These are phyloP conservation scores for Aphelinus atriplicis DNA, from an alignment of 1,140 invertebrate genomes.

Conservation along the genomic window DNA sequence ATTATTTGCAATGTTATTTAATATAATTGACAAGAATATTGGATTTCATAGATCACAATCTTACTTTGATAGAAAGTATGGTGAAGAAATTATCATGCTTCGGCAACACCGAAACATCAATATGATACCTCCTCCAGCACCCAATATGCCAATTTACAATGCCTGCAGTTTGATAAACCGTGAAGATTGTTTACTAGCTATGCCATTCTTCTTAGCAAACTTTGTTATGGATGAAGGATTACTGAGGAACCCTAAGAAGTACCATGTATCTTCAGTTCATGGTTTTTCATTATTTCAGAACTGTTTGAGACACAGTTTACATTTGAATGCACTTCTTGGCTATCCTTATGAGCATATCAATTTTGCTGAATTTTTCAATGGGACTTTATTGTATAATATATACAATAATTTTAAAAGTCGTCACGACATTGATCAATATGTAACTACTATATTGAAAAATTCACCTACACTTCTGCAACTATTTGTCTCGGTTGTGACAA, in stretches of 20 bases:
- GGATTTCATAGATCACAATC: constrained; percentile 46
- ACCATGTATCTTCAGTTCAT: constrained; percentile 71
- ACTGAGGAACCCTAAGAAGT: constrained; percentile 69
- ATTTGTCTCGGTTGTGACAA: constrained; percentile 50
- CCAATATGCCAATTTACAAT: constrained; percentile 39
- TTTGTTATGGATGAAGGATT: constrained; percentile 73
- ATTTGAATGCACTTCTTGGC: constrained; percentile 74
- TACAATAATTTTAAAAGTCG: constrained; percentile 69
- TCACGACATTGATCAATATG: constrained; percentile 65
- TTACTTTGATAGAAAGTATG: constrained; percentile 49
- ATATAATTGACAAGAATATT: constrained; percentile 71
- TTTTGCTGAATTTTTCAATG: constrained; percentile 73
- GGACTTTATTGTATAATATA: constrained; percentile 80
- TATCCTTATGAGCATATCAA: constrained; percentile 67
- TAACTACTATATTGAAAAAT: constrained; percentile 65
- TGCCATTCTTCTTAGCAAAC: constrained; percentile 70
- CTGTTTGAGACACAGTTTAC: constrained; percentile 70
- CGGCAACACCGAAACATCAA: constrained; percentile 5
- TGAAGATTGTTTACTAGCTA: constrained; percentile 71
- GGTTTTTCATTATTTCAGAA: constrained; percentile 79
- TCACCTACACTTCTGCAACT: constrained; percentile 65
- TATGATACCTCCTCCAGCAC: constrained; percentile 4
- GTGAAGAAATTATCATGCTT: constrained; percentile 10
- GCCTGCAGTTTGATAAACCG: constrained; percentile 55
- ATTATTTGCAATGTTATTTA: constrained; percentile 71